A percentile compares a stretch with the other conserved stretches of the same genome.
Evolutionary conservation across 2,113 vertebrate species (phyloP).

Genomic region (Dipodomys ordii): DNA sequence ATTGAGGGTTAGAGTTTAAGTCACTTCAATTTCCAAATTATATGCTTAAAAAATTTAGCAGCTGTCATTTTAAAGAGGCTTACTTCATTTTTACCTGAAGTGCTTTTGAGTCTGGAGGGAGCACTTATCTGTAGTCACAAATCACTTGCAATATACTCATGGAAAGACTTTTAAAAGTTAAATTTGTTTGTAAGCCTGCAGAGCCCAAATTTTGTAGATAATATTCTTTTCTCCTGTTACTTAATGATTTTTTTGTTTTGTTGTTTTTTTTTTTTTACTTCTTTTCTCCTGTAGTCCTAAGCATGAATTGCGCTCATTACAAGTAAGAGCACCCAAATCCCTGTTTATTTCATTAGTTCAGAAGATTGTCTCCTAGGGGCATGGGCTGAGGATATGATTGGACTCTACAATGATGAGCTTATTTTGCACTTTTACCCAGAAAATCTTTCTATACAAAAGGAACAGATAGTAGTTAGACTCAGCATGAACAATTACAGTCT

Average conservation of each 20-base stretch:
- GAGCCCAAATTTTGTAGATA: conserved; percentile 73
- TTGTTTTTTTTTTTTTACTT: background rate
- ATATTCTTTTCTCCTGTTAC: conserved; percentile 55
- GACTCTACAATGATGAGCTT: background rate
- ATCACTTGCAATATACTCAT: conserved; percentile 81
- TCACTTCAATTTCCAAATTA: conserved; percentile 81
- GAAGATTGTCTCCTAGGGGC: conserved; percentile 21
- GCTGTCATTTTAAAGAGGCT: conserved; percentile 81
- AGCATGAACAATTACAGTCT: conserved; percentile 53
- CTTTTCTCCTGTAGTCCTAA: conserved; percentile 2
- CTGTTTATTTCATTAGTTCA: background rate
- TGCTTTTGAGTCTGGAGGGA: conserved; percentile 85
- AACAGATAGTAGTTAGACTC: background rate
- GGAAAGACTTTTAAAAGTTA: conserved; percentile 77
- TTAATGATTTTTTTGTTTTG: conserved; percentile 20
- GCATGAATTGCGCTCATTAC: background rate
- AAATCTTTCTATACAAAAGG: conserved; percentile 50
- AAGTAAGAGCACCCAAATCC: conserved; percentile 40
- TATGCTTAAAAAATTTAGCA: conserved; percentile 76
- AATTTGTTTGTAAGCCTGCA: conserved; percentile 75
- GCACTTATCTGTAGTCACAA: conserved; percentile 84
- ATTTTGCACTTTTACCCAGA: conserved; percentile 59
- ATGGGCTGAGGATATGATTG: background rate
- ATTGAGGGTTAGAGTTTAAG: conserved; percentile 78
- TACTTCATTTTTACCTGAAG: conserved; percentile 84